Base-by-base conservation (phyloP, 2,888 invertebrate genomes). In the Agonopterix heracliana region DNA sequence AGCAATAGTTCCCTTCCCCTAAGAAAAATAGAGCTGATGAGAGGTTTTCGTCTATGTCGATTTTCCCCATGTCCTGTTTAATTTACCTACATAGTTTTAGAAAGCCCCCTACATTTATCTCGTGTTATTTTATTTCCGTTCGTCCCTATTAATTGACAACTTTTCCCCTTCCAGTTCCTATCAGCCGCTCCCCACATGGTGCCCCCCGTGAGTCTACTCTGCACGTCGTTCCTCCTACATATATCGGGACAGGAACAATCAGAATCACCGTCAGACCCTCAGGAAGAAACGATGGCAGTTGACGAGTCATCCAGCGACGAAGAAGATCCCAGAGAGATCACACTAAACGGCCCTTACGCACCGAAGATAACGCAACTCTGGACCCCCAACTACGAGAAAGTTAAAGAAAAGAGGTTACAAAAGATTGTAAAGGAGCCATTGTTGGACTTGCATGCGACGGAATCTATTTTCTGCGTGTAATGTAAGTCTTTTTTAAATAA, bases 101-200 rank as follows among this genome's bases (percentile, higher is more conserved):
- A 26, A 26, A 26, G 2, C 3, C 26, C 3, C 7, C 1, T 26
- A 26, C 26, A 26, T 26, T 5, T 26, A 26, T 26, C 26, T 26
- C 7, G 7, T 7, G 26, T 26, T 17, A 17, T 17, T 17, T 17
- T 17, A 17, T 17, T 26, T 5, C 2, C 5, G 7, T 26, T 26
- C 26, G 1, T 7, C 1, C 26, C 26, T 26, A 26, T 26, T 26
- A 26, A 26, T 26, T 5, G 26, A 7, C 26, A 3, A 26, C 26
- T 26, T 26, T 26, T 26, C 7, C 3, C 14, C 26, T 78, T 78
- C 12, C 72, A 89, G 89, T 80, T 89, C 45, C 57, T 87, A 17
- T 74, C 83, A 3, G 79, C 80, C 0, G 76, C 89, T 0, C 78
- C 89, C 0, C 85, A 89, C 59, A 88, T 89, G 81, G 65, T 87